These are phyloP conservation scores for Spheniscus mendiculus DNA, from an alignment of 2,113 vertebrate genomes.

Conservation along the genomic window DNA sequence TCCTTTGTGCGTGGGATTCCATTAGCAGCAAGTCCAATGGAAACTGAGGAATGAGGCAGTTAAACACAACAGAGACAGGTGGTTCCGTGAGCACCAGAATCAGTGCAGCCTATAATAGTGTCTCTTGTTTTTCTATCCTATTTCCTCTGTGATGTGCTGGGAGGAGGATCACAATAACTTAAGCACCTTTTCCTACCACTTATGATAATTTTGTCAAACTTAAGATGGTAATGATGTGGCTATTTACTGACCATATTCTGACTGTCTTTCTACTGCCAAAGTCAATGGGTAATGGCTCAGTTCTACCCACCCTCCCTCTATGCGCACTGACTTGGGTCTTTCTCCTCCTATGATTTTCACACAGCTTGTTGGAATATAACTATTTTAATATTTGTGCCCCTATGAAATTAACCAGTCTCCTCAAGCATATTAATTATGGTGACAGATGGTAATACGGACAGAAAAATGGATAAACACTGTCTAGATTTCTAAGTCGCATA, in stretches of 20 bases:
- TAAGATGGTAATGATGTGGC: neutral
- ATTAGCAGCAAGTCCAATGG: neutral
- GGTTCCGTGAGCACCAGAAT: neutral
- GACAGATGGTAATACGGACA: neutral
- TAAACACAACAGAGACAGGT: neutral
- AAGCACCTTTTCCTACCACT: neutral
- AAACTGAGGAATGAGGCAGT: neutral
- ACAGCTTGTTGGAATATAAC: neutral
- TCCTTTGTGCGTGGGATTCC: neutral
- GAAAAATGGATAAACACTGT: neutral
- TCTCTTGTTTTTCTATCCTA: neutral
- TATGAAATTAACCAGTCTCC: neutral
- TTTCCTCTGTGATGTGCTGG: neutral
- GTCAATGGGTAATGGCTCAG: neutral
- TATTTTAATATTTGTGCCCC: neutral
- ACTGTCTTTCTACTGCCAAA: neutral
- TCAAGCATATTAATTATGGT: neutral
- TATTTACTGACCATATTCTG: neutral
- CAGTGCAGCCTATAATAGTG: neutral
- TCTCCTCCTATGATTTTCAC: neutral
- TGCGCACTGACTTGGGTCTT: neutral
- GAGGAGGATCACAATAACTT: neutral
- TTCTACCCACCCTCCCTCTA: neutral
- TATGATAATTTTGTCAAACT: neutral
- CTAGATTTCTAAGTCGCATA: neutral